Conservation (phyloP, 1,140 invertebrate species). For the Idris sp. region DNA sequence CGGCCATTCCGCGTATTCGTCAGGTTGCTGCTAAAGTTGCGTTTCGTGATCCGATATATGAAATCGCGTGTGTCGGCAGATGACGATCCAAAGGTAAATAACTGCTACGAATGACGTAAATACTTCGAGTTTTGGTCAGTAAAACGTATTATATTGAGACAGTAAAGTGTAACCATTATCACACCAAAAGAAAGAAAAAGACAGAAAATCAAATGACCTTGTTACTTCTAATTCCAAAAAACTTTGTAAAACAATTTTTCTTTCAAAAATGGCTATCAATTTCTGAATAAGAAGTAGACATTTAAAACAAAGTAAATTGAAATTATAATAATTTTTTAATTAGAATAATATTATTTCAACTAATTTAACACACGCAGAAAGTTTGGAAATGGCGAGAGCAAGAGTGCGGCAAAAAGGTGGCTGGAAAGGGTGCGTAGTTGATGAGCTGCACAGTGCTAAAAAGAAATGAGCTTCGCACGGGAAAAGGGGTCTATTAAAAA, state of each 20-base stretch:
- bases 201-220: slow-evolving; percentile 24
- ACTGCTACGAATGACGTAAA: slow-evolving; percentile 52
- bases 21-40: slow-evolving; percentile 50
- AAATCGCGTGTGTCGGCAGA: slow-evolving; percentile 51
- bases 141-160: slow-evolving; percentile 5
- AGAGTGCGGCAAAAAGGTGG: slow-evolving; percentile 8
- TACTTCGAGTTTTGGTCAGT: slow-evolving; percentile 35
- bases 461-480: slow-evolving; percentile 39
- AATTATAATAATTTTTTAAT: too few species aligned
- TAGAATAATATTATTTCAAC: too few species aligned
- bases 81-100: slow-evolving; percentile 57
- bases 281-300: too few species aligned
- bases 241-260: too few species aligned
- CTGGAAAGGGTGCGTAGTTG: slow-evolving; percentile 42
- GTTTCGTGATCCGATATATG: slow-evolving; percentile 58
- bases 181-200: neutral
- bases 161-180: slow-evolving; percentile 1
- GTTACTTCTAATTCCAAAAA: too few species aligned
- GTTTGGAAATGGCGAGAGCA: slow-evolving; percentile 1
- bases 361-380: too few species aligned
- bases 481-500: slow-evolving; percentile 31
- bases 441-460: slow-evolving; percentile 30
- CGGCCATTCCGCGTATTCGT: slow-evolving; percentile 25
- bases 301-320: too few species aligned
- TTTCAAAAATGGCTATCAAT: too few species aligned